A percentile compares a stretch with the other conserved stretches of the same genome.
Evolutionary conservation across 1,140 invertebrate genomes (phyloP).

Genomic region (Heliconius nattereri): DNA sequence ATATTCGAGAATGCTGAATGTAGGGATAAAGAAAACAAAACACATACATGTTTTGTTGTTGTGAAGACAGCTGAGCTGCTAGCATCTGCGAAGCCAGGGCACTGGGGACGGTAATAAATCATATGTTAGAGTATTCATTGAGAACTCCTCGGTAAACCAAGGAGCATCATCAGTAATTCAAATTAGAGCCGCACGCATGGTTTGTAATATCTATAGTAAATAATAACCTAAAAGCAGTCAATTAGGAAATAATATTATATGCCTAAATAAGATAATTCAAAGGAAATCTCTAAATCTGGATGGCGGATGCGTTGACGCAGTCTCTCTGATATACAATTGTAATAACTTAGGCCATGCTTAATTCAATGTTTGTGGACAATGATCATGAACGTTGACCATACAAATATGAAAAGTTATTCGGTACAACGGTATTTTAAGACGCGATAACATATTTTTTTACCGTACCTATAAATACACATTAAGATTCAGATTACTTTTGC

Average conservation of each 20-base stretch:
- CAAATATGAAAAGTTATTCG: slow-evolving; percentile 36
- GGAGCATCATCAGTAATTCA: slow-evolving; percentile 21
- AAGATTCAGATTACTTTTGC: neutral
- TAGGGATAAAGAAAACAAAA: slow-evolving; percentile 77
- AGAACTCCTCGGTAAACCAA: slow-evolving; percentile 28
- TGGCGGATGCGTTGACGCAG: slow-evolving; percentile 48
- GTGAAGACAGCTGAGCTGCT: slow-evolving; percentile 93
- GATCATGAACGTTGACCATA: slow-evolving; percentile 50
- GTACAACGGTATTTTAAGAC: slow-evolving; percentile 25
- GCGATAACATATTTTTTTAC: neutral
- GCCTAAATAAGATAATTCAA: neutral
- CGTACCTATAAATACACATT: no score
- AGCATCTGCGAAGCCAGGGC: slow-evolving; percentile 97
- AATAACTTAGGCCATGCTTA: slow-evolving; percentile 58
- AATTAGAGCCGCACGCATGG: slow-evolving; percentile 67
- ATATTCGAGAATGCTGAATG: slow-evolving; percentile 60
- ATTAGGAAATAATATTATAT: neutral
- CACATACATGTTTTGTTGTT: slow-evolving; percentile 95
- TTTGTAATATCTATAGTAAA: neutral
- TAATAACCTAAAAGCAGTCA: neutral
- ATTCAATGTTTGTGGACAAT: slow-evolving; percentile 68
- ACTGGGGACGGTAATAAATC: slow-evolving; percentile 87
- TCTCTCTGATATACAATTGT: slow-evolving; percentile 62
- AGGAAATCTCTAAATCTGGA: neutral
- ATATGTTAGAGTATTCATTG: slow-evolving; percentile 63